Evolutionary conservation across 30 jellyfish, hydroid and myxozoan genomes (phyloP).

Genomic region (Hydra vulgaris): DNA sequence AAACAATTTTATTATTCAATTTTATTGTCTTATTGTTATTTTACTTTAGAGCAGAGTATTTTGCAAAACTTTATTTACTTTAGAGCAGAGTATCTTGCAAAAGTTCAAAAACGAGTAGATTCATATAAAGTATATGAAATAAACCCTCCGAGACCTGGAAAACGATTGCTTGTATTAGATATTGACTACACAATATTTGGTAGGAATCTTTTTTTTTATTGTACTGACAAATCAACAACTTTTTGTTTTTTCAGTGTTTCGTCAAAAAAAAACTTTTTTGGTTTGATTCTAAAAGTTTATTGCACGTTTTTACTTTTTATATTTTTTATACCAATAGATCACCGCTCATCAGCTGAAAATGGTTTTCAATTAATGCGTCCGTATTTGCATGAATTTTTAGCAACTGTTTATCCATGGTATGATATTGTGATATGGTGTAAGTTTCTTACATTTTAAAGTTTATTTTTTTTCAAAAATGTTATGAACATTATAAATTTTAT

Average conservation of each 20-base stretch:
- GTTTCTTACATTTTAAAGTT: slow-evolving; percentile 15
- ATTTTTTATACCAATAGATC: slow-evolving; percentile 40
- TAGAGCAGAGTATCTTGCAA: slow-evolving; percentile 90
- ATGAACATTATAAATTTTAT: neutral
- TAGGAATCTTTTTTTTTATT: too few relatives aligned
- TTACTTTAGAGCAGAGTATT: neutral
- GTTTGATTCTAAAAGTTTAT: too few relatives aligned
- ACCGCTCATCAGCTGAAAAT: slow-evolving; percentile 78
- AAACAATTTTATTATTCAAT: too few relatives aligned
- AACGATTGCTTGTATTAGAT: slow-evolving; percentile 76
- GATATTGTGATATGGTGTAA: slow-evolving; percentile 97
- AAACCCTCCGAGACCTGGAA: slow-evolving; percentile 78
- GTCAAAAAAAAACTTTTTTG: too few relatives aligned
- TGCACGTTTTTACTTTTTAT: slow-evolving; percentile 7
- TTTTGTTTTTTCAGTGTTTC: too few relatives aligned
- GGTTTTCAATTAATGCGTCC: slow-evolving; percentile 95
- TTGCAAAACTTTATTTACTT: too few relatives aligned
- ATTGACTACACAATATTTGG: slow-evolving; percentile 95
- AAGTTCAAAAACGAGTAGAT: slow-evolving; percentile 63
- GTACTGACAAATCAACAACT: too few relatives aligned
- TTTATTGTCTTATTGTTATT: too few relatives aligned
- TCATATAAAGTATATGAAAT: slow-evolving; percentile 54
- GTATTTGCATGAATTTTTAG: slow-evolving; percentile 79
- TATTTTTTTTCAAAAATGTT: neutral
- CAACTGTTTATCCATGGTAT: slow-evolving; percentile 68